Percentiles rank a stretch among this genome's conserved stretches.
These are phyloP conservation scores for Sorex fumeus DNA, from an alignment of 2,113 vertebrate species.

Conservation along the genomic window DNA sequence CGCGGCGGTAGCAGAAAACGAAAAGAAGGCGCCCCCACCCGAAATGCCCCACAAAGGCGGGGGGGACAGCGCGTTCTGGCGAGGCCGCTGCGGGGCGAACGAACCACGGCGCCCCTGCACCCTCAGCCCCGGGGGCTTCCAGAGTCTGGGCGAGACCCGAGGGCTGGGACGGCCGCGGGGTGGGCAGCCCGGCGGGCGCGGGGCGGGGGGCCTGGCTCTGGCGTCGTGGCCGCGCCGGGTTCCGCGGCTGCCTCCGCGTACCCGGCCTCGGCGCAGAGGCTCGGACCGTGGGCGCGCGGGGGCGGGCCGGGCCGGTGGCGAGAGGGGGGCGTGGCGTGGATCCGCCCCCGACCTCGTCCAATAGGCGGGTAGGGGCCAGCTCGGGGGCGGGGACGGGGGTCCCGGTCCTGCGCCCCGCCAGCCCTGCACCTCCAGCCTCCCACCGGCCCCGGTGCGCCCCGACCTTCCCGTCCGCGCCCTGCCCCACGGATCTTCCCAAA, in stretches of 20 bases:
- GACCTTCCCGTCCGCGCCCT: neutral
- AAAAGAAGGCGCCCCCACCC: no score
- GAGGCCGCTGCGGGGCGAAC: neutral
- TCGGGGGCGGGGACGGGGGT: neutral
- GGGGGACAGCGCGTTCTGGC: no score
- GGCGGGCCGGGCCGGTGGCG: slow-evolving; percentile 43
- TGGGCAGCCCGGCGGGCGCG: neutral
- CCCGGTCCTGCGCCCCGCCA: rapidly evolving
- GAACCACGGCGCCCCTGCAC: neutral
- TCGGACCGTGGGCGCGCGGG: neutral
- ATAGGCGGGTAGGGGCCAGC: neutral
- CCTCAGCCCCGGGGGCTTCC: neutral
- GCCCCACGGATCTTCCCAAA: neutral
- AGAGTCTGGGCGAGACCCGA: neutral
- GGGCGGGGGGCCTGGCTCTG: neutral
- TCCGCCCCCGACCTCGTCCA: slow-evolving; percentile 60
- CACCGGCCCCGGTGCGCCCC: neutral
- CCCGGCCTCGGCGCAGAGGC: neutral
- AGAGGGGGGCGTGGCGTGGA: slow-evolving; percentile 57
- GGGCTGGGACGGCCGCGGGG: neutral
- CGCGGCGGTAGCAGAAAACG: no score
- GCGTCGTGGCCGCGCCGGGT: neutral
- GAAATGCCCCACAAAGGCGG: no score
- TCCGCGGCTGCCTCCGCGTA: neutral
- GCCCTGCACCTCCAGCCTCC: rapidly evolving